Evolutionary conservation across 2,113 vertebrate genomes (phyloP), one percentile per base, ranked within the genome.

Genomic region (Mastomys coucha): DNA sequence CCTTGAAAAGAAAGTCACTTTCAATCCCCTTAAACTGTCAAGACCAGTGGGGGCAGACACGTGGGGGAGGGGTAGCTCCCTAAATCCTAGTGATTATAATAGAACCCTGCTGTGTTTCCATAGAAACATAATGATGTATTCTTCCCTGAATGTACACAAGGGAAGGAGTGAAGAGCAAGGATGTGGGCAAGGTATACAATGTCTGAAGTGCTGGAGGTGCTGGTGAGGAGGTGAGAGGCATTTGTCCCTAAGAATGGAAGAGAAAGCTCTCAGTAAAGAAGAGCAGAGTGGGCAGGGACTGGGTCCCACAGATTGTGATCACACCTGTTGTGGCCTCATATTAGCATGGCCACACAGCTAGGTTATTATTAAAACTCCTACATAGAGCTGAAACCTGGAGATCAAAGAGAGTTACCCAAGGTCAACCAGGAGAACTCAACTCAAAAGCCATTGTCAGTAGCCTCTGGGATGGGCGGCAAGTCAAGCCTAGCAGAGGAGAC

Each of bases 21-120:
- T 92, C 87, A 85, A 67, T 96, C 73, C 91, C 89, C 88, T 95
- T 95, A 94, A 92, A 97, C 95, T 97, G 96, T 95, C 95, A 97
- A 80, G 91, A 96, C 39, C 80, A 72, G 73, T 93, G 78, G 70
- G 95, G 86, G 87, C 51, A 94, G 90, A 58, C 49, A 2, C 22
- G 33, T 75, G 42, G 19, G 45, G 51, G 51, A 56, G 31, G 77
- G n/a, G 63, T 49, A 65, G 49, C 70, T 96, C 58, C 90, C 78
- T 78, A 94, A 97, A 63, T 86, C 69, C 60, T 70, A 90, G 7
- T 91, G 94, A 97, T 95, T 95, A 91, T 93, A 97, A 97, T 96
- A 96, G 93, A 96, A 91, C 13, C 96, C 95, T 97, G 94, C 76
- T 92, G 96, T 75, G 97, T 98, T 96, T 97, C 97, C 97, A 98